These are phyloP conservation scores for Peromyscus leucopus DNA, from an alignment of 2,113 vertebrate species.

Conservation along the genomic window DNA sequence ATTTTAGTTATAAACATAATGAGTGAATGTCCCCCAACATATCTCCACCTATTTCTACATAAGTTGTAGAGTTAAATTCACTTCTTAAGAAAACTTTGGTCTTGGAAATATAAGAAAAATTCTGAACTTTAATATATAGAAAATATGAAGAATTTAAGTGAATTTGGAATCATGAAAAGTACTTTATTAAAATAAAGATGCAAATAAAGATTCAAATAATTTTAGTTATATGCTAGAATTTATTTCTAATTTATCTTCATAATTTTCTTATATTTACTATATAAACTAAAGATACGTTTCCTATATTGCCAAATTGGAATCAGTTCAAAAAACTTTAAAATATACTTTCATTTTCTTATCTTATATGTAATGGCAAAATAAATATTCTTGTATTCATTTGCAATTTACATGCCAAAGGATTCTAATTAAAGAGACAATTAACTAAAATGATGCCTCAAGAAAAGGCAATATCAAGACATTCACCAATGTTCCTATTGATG, in stretches of 20 bases:
- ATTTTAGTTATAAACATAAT: conserved; percentile 5
- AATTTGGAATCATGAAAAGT: background rate
- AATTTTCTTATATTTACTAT: conserved; percentile 55
- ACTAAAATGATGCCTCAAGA: conserved; percentile 58
- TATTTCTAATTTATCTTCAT: conserved; percentile 65
- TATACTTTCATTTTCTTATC: background rate
- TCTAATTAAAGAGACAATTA: conserved; percentile 55
- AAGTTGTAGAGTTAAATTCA: background rate
- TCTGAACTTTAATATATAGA: conserved; percentile 48
- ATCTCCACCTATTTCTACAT: conserved; percentile 41
- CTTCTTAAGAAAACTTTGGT: conserved; percentile 25
- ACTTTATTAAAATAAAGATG: conserved; percentile 57
- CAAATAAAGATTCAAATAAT: conserved; percentile 35
- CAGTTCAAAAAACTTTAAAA: conserved; percentile 34
- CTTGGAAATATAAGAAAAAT: conserved; percentile 53
- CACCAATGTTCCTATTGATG: background rate
- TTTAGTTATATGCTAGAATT: conserved; percentile 41
- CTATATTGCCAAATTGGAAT: conserved; percentile 57
- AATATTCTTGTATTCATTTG: conserved; percentile 49
- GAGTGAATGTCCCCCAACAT: background rate
- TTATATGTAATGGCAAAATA: conserved; percentile 40
- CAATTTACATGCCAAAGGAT: conserved; percentile 10
- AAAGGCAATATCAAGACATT: conserved; percentile 28
- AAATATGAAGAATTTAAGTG: conserved; percentile 28
- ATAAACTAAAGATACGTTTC: conserved; percentile 56